Conservation (phyloP, 53 echinoderm and acorn worm species). For the Luidia sarsii region DNA sequence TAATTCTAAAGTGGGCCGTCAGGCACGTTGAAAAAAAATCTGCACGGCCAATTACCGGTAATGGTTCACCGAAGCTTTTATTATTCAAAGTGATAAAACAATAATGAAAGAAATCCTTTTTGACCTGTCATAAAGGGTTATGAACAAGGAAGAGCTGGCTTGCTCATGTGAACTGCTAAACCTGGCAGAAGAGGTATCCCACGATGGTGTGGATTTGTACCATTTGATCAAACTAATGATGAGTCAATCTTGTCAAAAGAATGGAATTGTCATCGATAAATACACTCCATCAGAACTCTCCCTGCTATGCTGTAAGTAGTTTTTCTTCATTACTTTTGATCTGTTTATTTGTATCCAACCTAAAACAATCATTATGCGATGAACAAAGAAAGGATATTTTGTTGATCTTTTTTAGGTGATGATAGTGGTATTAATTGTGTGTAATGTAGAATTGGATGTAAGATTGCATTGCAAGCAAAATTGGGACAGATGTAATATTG, state of each 20-base stretch:
- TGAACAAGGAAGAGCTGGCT: neutral
- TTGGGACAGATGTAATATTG: too few species aligned
- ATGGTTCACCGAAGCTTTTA: neutral
- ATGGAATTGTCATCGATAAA: conserved; percentile 14
- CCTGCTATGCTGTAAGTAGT: conserved; percentile 33
- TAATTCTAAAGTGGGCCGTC: neutral
- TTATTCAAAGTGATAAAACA: neutral
- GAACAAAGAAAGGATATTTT: too few species aligned
- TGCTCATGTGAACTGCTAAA: conserved; percentile 38
- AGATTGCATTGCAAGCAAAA: too few species aligned
- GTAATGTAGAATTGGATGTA: too few species aligned
- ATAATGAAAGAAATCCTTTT: neutral
- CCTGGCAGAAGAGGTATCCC: conserved; percentile 4
- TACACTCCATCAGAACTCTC: conserved; percentile 15
- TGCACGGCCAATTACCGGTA: neutral
- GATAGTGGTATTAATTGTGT: too few species aligned
- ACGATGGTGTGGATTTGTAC: conserved; percentile 20
- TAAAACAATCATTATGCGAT: too few species aligned
- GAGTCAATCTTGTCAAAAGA: conserved; percentile 11
- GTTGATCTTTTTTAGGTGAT: too few species aligned
- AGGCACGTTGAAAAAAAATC: neutral
- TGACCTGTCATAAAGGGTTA: conserved; percentile 1
- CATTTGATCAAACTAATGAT: conserved; percentile 38
- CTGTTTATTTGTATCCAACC: too few species aligned
- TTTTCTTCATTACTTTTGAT: too few species aligned